Percentiles rank a stretch among this genome's conserved stretches.
These are phyloP conservation scores for Aethina tumida DNA, from an alignment of 1,140 invertebrate species.

Conservation along the genomic window DNA sequence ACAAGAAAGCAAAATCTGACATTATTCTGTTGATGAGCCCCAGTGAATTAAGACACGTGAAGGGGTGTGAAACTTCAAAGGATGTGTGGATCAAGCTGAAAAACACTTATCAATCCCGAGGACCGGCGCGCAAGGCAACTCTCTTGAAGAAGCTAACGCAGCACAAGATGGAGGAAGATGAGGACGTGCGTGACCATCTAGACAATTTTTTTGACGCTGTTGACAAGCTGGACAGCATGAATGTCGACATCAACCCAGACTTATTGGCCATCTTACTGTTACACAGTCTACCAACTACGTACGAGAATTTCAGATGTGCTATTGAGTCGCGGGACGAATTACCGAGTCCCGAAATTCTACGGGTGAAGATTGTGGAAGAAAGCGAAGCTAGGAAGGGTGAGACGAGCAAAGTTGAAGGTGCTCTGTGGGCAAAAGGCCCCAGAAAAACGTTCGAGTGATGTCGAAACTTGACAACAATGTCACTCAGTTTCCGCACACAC, in stretches of 20 bases:
- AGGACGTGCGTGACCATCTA: slow-evolving; percentile 21
- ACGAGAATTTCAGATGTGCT: slow-evolving; percentile 28
- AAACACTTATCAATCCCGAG: slow-evolving; percentile 17
- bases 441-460: no score
- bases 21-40: slow-evolving; percentile 17
- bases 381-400: slow-evolving; percentile 17
- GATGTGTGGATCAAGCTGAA: slow-evolving; percentile 22
- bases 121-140: slow-evolving; percentile 18
- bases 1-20: no score
- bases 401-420: no score
- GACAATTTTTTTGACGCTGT: slow-evolving; percentile 21
- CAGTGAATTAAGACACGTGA: slow-evolving; percentile 14
- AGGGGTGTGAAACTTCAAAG: slow-evolving; percentile 14
- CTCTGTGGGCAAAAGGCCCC: no score
- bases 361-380: slow-evolving; percentile 30
- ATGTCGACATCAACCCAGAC: slow-evolving; percentile 19
- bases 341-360: slow-evolving; percentile 22
- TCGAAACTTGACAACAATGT: no score
- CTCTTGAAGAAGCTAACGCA: slow-evolving; percentile 24
- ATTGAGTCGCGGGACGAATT: slow-evolving; percentile 28
- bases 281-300: slow-evolving; percentile 23
- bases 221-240: slow-evolving; percentile 23
- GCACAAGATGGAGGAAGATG: slow-evolving; percentile 18
- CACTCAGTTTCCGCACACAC: no score
- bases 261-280: slow-evolving; percentile 24